These are phyloP conservation scores for Serranus cabrilla DNA, from an alignment of 2,797 vertebrate genomes.

Conservation along the genomic window DNA sequence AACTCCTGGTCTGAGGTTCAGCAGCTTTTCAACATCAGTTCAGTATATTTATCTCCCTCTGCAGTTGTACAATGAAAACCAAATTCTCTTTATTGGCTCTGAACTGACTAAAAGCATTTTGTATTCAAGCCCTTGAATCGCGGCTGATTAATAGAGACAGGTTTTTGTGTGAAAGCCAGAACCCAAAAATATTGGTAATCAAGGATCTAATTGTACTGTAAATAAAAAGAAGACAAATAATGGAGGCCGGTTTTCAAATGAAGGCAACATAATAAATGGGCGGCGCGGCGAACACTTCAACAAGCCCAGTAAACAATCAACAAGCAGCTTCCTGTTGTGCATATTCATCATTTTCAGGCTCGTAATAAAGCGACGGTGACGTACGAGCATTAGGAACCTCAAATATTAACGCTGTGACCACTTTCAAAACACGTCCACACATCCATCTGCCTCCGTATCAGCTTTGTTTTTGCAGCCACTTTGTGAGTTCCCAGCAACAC, in stretches of 20 bases:
- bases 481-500: constrained; percentile 42
- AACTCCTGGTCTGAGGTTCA: constrained; percentile 47
- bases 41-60: constrained; percentile 30
- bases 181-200: constrained; percentile 30
- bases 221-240: constrained; percentile 43
- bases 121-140: constrained; percentile 35
- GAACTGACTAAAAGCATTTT: constrained; percentile 21
- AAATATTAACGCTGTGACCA: constrained; percentile 31
- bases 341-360: constrained; percentile 36
- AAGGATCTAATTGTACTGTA: constrained; percentile 44
- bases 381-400: constrained; percentile 22
- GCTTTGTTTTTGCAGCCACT: constrained; percentile 53
- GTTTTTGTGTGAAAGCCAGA: constrained; percentile 22
- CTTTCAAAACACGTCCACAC: constrained; percentile 21
- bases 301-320: constrained; percentile 45
- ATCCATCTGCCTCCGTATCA: constrained; percentile 29
- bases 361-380: constrained; percentile 15
- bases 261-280: constrained; percentile 22
- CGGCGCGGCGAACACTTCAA: constrained; percentile 12
- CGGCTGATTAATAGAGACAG: constrained; percentile 28
- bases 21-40: constrained; percentile 48
- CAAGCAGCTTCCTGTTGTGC: constrained; percentile 40
- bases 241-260: constrained; percentile 37
- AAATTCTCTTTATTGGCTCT: constrained; percentile 31
- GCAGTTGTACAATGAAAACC: constrained; percentile 27